Evolutionary conservation across 2,797 vertebrate genomes (phyloP), one percentile per base, ranked within the genome.

Genomic region (Chaenodraco wilsoni): DNA sequence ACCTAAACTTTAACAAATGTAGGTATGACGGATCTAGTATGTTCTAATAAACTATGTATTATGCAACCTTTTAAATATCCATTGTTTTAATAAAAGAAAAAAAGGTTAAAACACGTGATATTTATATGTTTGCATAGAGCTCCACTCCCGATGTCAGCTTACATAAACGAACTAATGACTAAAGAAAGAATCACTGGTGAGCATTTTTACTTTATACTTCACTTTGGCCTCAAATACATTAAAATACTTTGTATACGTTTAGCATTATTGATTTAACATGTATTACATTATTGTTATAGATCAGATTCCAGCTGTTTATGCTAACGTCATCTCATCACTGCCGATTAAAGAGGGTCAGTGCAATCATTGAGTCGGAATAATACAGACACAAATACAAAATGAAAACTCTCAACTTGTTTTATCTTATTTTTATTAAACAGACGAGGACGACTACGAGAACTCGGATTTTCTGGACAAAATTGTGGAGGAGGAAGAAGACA

Each of bases 381-480:
- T 6, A 15, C 14, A 14, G 23, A 27, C 23, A 23, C 23, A 23
- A 23, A 23, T 23, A 37, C 6, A 37, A 37, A 12, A 52, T 14
- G 1, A 27, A 27, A 17, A 19, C 3, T 44, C 57, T 45, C 57
- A 23, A 37, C 33, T 9, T 27, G 27, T 37, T 37, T 37, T 37
- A 37, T 37, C 33, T 37, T 37, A 8, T 37, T 37, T 37, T 37
- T 37, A 10, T 63, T 31, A 37, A 72, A 82, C 83, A 91, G 89
- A 90, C 0, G 85, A 78, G 0, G 84, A 90, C 0, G 91, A 92
- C 65, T 93, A 93, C 7, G 89, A 90, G 70, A 93, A 93, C 79
- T 4, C 82, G 0, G 64, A 65, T 0, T 93, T 78, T 66, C 64
- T 90, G 43, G 49, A 65, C 0, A 55, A 83, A 0, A 31, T 21